Conservation (phyloP, 2,888 invertebrate genomes). For the Clunio marinus region DNA sequence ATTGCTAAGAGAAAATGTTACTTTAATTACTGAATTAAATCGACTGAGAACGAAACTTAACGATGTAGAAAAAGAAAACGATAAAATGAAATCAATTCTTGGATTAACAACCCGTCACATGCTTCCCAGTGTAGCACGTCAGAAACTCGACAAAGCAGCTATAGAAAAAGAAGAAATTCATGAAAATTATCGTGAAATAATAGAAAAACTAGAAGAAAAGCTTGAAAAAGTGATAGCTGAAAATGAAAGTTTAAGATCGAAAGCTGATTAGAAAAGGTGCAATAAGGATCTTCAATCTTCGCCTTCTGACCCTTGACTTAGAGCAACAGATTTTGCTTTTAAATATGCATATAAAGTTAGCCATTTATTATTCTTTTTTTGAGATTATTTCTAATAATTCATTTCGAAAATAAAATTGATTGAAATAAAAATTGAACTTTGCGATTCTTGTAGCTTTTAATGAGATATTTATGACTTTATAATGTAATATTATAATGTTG, state of each 20-base stretch:
- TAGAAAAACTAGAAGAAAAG: conserved; percentile 35
- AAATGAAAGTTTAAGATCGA: conserved; percentile 37
- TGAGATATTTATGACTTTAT: too few species aligned
- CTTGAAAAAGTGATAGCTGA: conserved; percentile 39
- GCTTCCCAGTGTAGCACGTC: conserved; percentile 59
- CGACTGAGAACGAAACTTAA: conserved; percentile 66
- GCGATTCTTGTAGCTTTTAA: too few species aligned
- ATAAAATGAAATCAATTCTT: conserved; percentile 68
- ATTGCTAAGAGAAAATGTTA: conserved; percentile 73
- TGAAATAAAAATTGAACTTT: too few species aligned
- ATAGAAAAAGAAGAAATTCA: conserved; percentile 54
- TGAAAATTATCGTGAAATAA: conserved; percentile 35
- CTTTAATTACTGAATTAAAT: conserved; percentile 73
- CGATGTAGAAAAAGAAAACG: conserved; percentile 60
- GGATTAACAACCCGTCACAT: conserved; percentile 59
- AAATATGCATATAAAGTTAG: too few species aligned
- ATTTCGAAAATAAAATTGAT: too few species aligned
- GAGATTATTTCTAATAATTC: too few species aligned
- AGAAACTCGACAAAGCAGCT: conserved; percentile 60
- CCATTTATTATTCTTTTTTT: too few species aligned
- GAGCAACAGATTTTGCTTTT: too few species aligned
- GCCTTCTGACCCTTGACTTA: too few species aligned
- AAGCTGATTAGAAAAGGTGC: too few species aligned
- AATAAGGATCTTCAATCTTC: too few species aligned
- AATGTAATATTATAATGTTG: too few species aligned